A percentile compares a stretch with the other conserved stretches of the same genome.
Evolutionary conservation across 2,888 invertebrate genomes (phyloP).

Genomic region (Caenorhabditis sulstoni): DNA sequence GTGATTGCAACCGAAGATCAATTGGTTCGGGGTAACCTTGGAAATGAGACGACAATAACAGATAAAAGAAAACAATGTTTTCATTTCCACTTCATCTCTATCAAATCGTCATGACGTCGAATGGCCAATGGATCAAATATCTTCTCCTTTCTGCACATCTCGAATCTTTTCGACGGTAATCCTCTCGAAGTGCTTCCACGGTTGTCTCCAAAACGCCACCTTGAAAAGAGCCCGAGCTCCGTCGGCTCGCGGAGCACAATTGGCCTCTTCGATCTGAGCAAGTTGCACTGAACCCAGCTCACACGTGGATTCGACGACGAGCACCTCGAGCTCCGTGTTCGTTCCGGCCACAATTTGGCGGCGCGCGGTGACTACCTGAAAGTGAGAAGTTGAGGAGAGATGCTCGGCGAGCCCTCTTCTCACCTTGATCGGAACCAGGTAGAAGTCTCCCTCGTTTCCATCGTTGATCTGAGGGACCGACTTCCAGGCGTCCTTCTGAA

Average conservation of each 20-base stretch:
- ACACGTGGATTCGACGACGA: slow-evolving; percentile 64
- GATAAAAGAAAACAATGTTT: neutral
- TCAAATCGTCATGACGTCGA: too few relatives aligned
- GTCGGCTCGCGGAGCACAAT: slow-evolving; percentile 56
- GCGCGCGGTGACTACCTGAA: slow-evolving; percentile 65
- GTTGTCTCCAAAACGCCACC: slow-evolving; percentile 64
- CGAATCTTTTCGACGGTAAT: slow-evolving; percentile 61
- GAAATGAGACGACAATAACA: too few relatives aligned
- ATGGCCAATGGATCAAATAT: too few relatives aligned
- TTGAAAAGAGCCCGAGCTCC: slow-evolving; percentile 54
- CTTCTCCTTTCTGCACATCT: slow-evolving; percentile 54
- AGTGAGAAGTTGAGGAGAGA: too few relatives aligned
- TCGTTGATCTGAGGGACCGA: slow-evolving; percentile 56
- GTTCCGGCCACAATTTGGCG: slow-evolving; percentile 68
- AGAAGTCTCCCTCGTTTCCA: slow-evolving; percentile 53
- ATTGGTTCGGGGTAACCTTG: too few relatives aligned
- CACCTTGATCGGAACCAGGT: slow-evolving; percentile 66
- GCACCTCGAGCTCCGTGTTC: slow-evolving; percentile 62
- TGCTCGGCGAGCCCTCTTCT: too few relatives aligned
- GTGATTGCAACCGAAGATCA: too few relatives aligned
- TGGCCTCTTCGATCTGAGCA: slow-evolving; percentile 28
- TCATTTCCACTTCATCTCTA: too few relatives aligned
- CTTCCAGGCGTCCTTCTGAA: slow-evolving; percentile 60
- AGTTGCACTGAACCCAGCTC: slow-evolving; percentile 2
- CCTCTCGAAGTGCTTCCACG: slow-evolving; percentile 67